Percentiles rank a stretch among this genome's conserved stretches.
These are phyloP conservation scores for Vireo griseus DNA, from an alignment of 2,797 vertebrate genomes.

Conservation along the genomic window DNA sequence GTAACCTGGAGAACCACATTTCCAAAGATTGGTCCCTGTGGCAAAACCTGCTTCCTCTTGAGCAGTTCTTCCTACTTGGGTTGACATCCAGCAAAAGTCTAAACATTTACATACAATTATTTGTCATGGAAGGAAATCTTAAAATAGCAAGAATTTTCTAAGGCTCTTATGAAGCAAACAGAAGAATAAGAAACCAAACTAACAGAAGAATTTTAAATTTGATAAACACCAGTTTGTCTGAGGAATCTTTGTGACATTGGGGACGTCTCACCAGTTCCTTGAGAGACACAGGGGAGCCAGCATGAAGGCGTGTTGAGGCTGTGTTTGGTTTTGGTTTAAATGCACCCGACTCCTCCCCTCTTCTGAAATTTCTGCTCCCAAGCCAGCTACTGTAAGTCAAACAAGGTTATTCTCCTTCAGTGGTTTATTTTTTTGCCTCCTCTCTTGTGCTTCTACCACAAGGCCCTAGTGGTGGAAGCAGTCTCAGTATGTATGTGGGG, in stretches of 20 bases:
- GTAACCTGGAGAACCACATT: not conserved
- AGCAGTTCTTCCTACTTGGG: not conserved
- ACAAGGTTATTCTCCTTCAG: not conserved
- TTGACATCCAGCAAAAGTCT: not conserved
- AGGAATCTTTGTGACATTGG: not conserved
- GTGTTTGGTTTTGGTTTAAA: not conserved
- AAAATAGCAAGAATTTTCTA: not conserved
- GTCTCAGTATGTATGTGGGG: accelerated
- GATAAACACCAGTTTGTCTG: not conserved
- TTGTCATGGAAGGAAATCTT: not conserved
- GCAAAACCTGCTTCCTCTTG: not conserved
- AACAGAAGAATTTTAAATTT: not conserved
- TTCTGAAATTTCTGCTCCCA: not conserved
- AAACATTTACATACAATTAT: not conserved
- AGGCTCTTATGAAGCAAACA: not conserved
- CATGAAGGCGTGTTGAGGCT: accelerated
- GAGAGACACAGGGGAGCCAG: not conserved
- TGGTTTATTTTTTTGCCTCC: not conserved
- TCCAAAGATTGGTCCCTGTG: not conserved
- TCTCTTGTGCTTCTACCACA: not conserved
- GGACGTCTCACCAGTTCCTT: not conserved
- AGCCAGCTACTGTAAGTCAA: not conserved
- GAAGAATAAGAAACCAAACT: not conserved
- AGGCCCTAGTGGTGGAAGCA: not conserved
- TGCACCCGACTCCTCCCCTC: not conserved